phyloP scores from a whole-genome alignment of 1,140 invertebrate genomes.

The Drosophila nannoptera region DNA sequence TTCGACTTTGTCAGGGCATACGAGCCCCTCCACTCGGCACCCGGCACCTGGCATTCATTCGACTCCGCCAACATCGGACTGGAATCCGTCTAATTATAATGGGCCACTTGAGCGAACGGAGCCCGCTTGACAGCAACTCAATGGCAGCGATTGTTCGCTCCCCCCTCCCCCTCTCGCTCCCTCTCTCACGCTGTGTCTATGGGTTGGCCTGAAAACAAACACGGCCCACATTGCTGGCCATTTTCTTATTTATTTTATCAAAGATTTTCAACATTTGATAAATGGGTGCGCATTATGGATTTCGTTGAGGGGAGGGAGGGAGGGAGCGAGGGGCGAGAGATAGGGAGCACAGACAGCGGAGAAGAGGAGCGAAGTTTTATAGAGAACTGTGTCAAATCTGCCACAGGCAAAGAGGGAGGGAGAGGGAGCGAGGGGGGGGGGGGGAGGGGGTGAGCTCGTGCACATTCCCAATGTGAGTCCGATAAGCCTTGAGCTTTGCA shows the following conservation, averaged over 20 bases:
- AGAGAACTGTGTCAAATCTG: no score
- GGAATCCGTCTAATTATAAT: conserved; percentile 46
- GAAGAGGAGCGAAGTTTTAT: background rate
- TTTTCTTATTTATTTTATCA: conserved; percentile 70
- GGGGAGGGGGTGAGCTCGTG: conserved; percentile 3
- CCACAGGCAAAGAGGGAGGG: background rate
- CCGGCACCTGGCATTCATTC: conserved; percentile 48
- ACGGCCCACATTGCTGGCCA: conserved; percentile 61
- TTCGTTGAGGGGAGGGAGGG: conserved; percentile 23
- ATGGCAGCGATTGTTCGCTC: conserved; percentile 65
- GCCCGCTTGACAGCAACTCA: conserved; percentile 38
- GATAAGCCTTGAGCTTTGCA: conserved; percentile 13
- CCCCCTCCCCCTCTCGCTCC: no score
- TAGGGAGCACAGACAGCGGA: background rate
- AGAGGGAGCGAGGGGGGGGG: background rate
- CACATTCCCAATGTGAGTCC: conserved; percentile 10
- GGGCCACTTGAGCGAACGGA: conserved; percentile 59
- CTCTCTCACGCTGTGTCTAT: no score
- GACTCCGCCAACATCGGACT: conserved; percentile 18
- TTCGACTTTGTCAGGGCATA: no score
- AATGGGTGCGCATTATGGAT: conserved; percentile 63
- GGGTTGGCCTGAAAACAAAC: conserved; percentile 8
- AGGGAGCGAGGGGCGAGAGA: background rate
- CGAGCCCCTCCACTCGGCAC: conserved; percentile 18
- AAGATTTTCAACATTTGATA: conserved; percentile 70